A percentile compares a stretch with the other conserved stretches of the same genome.
Evolutionary conservation across 2,888 invertebrate genomes (phyloP).

Genomic region (Electrophaes corylata): DNA sequence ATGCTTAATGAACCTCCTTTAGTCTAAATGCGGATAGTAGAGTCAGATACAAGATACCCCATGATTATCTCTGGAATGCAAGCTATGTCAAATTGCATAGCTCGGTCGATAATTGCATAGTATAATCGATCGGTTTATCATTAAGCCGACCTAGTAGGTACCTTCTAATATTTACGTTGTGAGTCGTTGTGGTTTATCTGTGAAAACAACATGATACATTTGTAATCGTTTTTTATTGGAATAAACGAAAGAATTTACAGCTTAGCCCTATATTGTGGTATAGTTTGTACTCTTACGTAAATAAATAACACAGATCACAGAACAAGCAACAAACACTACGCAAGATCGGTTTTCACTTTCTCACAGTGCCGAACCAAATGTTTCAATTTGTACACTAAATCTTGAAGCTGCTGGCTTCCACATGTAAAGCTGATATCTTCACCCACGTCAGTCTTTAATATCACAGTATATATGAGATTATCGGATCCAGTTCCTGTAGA

Average conservation of each 20-base stretch:
- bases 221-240: too few species aligned
- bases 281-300: conserved; percentile 21
- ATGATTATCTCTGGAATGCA: too few species aligned
- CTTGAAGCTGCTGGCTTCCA: conserved; percentile 86
- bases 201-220: too few species aligned
- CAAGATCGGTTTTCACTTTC: conserved; percentile 71
- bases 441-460: conserved; percentile 68
- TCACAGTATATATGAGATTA: conserved; percentile 73
- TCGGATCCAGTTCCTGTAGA: conserved; percentile 70
- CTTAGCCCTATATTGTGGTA: conserved; percentile 8
- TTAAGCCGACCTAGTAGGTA: too few species aligned
- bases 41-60: too few species aligned
- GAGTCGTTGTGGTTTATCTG: too few species aligned
- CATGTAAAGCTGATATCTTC: conserved; percentile 85
- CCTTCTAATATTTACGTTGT: too few species aligned
- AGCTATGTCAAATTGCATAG: too few species aligned
- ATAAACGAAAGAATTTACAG: conserved; percentile 2
- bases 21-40: too few species aligned
- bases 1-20: too few species aligned
- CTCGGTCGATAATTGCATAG: too few species aligned
- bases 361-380: conserved; percentile 86
- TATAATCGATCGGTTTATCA: too few species aligned
- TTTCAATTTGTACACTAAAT: conserved; percentile 87
- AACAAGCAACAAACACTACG: conserved; percentile 38
- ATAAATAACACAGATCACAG: conserved; percentile 16